Evolutionary conservation across 2,888 invertebrate genomes (phyloP), one percentile per base, ranked within the genome.

Genomic region (Ormyrus nitidulus): DNA sequence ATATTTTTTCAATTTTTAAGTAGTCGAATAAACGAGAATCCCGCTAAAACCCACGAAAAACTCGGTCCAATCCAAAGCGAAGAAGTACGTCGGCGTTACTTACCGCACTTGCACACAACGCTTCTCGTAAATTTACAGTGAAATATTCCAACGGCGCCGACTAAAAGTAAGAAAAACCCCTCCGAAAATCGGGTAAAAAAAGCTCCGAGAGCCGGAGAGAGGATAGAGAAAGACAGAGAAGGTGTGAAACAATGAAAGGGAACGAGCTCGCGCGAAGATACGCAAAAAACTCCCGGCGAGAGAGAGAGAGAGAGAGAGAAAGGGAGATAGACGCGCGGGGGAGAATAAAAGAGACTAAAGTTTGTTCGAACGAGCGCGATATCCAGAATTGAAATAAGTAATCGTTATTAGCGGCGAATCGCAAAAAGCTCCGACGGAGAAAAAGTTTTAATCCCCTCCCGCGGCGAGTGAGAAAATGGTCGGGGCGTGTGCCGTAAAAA

Each of bases 341-440:
- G 4, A 4, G 34, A 34, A 34, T 34, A 34, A 34, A 34, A 34
- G 34, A 34, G 34, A 9, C 56, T 34, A 53, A 68, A 69, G 68
- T 73, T 58, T 56, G 44, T 58, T 71, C 59, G 62, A 13, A 34
- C 53, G 64, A 77, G 65, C 73, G 82, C 72, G 75, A 82, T 83
- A 80, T 82, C 77, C 79, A 68, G 71, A 80, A 80, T 72, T 70
- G 80, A 76, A 83, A 83, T 82, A 81, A 81, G 78, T 83, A 82
- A 79, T 83, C 79, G 79, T 83, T 83, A 80, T 78, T 81, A 79
- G 62, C 48, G 70, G 71, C 51, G 65, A 13, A 34, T 13, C n/a
- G 9, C 48, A 59, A 44, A 58, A 8, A 59, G 19, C 6, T 8
- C 6, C 6, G 10, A 58, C 44, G 54, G 49, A 61, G 34, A 61